Conservation (phyloP, 2,113 vertebrate species). For the Phalacrocorax aristotelis region DNA sequence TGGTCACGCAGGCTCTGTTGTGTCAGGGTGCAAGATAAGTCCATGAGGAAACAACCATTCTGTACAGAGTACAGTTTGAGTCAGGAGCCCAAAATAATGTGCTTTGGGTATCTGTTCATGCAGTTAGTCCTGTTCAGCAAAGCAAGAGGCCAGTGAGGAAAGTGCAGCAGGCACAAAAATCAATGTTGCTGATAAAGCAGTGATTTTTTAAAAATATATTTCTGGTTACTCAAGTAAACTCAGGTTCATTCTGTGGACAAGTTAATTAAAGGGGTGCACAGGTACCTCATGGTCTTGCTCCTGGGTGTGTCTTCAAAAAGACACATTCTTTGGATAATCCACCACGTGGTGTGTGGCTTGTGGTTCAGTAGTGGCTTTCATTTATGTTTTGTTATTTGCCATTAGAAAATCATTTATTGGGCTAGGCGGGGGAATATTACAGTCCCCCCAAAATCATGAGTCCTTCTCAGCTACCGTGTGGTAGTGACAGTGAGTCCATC, state of each 20-base stretch:
- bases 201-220: neutral
- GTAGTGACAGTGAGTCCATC: no score
- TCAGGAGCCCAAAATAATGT: neutral
- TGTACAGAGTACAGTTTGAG: neutral
- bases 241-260: neutral
- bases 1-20: neutral
- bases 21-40: neutral
- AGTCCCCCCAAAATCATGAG: neutral
- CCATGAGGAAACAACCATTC: neutral
- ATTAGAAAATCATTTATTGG: neutral
- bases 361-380: neutral
- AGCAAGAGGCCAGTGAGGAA: neutral
- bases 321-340: neutral
- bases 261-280: neutral
- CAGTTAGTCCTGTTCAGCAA: neutral
- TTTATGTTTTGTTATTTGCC: neutral
- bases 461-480: neutral
- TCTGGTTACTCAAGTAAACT: neutral
- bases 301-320: neutral
- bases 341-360: accelerated
- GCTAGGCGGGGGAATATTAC: neutral
- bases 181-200: neutral
- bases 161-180: neutral
- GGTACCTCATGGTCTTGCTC: neutral
- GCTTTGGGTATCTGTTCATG: neutral